A percentile compares a stretch with the other conserved stretches of the same genome.
Evolutionary conservation across 2,113 vertebrate species (phyloP).

Genomic region (Sminthopsis crassicaudata): DNA sequence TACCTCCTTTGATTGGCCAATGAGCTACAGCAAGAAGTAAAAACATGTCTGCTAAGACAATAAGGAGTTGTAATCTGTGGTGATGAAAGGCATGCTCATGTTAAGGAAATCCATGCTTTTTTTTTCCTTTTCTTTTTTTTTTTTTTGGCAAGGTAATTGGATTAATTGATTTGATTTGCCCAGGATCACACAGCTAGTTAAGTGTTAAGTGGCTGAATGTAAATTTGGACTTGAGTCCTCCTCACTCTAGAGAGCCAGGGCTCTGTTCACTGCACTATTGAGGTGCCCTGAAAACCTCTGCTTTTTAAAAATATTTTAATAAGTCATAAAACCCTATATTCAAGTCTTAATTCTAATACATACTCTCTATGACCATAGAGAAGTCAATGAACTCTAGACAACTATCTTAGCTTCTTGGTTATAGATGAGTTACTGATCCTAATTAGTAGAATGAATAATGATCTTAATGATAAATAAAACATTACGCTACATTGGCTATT

Average conservation of each 20-base stretch:
- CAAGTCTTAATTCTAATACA: neutral
- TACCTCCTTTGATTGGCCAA: neutral
- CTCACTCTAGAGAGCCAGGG: too few species aligned
- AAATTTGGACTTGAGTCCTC: too few species aligned
- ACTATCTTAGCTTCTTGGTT: neutral
- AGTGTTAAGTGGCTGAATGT: too few species aligned
- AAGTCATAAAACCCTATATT: neutral
- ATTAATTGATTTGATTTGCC: too few species aligned
- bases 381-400: neutral
- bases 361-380: neutral
- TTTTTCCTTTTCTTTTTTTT: too few species aligned
- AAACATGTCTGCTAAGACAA: neutral
- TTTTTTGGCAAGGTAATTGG: too few species aligned
- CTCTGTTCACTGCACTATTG: too few species aligned
- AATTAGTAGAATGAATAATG: neutral
- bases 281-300: neutral
- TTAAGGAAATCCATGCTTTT: neutral
- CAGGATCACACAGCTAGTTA: too few species aligned
- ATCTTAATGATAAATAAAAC: neutral
- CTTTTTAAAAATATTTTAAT: neutral
- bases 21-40: neutral
- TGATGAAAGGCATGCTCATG: neutral
- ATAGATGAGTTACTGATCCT: neutral
- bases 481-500: neutral
- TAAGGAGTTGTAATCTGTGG: neutral